These are phyloP conservation scores for Danaus plexippus DNA, from an alignment of 1,140 invertebrate genomes.

Conservation along the genomic window DNA sequence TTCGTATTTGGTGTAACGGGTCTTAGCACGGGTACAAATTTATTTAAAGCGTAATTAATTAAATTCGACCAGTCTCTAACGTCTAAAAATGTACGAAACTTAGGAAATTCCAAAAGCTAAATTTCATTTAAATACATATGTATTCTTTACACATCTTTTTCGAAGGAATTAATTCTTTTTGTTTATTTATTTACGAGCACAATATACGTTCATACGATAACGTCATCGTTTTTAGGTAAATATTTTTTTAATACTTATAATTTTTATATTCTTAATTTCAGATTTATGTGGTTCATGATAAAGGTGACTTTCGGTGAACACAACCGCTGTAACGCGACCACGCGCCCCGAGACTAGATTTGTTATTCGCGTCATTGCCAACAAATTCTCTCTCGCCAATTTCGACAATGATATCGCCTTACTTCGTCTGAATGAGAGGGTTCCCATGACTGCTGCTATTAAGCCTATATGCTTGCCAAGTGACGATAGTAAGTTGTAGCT, in stretches of 20 bases:
- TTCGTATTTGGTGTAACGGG: too few species aligned
- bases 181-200: too few species aligned
- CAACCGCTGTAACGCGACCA: constrained; percentile 82
- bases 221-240: not conserved
- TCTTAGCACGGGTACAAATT: too few species aligned
- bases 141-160: too few species aligned
- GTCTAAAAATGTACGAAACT: too few species aligned
- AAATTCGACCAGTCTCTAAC: too few species aligned
- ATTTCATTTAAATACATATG: too few species aligned
- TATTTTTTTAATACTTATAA: not conserved
- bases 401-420: constrained; percentile 89
- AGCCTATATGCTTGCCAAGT: constrained; percentile 85
- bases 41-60: too few species aligned
- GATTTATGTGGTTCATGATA: constrained; percentile 93
- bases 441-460: constrained; percentile 80
- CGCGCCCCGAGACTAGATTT: constrained; percentile 80
- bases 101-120: too few species aligned
- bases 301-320: constrained; percentile 89
- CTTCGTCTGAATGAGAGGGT: constrained; percentile 84
- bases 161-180: too few species aligned
- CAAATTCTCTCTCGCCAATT: constrained; percentile 86
- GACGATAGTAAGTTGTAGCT: constrained; percentile 68
- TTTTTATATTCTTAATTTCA: constrained; percentile 61
- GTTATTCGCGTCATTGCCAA: constrained; percentile 80
- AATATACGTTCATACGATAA: not conserved